Evolutionary conservation across 2,888 invertebrate species (phyloP).

Genomic region (Pinctada fucata): DNA sequence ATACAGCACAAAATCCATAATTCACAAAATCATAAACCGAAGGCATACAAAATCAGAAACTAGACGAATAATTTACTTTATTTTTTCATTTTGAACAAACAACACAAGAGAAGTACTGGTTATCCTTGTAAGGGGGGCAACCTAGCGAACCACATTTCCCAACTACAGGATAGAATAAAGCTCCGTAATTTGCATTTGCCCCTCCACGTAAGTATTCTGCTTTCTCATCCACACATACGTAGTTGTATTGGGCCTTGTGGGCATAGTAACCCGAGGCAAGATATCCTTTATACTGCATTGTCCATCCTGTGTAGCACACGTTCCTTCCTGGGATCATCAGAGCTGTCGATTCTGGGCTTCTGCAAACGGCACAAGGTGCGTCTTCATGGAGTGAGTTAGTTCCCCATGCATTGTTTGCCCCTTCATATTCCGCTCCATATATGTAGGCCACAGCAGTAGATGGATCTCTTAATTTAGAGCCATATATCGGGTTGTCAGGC

Average conservation of each 20-base stretch:
- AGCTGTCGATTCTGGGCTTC: neutral
- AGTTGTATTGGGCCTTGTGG: slow-evolving; percentile 18
- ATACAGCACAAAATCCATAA: no score
- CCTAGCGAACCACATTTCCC: slow-evolving; percentile 28
- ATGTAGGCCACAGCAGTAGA: no score
- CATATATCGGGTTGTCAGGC: slow-evolving; percentile 2
- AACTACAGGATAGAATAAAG: slow-evolving; percentile 28
- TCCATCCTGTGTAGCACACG: slow-evolving; percentile 35
- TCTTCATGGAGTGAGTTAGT: slow-evolving; percentile 7
- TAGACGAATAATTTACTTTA: neutral
- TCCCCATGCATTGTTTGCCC: neutral
- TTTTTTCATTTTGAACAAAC: neutral
- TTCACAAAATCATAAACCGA: no score
- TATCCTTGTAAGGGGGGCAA: slow-evolving; percentile 22
- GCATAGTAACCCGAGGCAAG: slow-evolving; percentile 29
- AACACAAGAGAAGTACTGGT: slow-evolving; percentile 18
- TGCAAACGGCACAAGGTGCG: slow-evolving; percentile 15
- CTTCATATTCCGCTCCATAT: slow-evolving; percentile 26
- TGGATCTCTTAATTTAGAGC: neutral
- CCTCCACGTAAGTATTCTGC: slow-evolving; percentile 25
- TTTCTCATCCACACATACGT: slow-evolving; percentile 35
- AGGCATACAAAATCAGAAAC: no score
- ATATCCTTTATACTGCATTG: slow-evolving; percentile 34
- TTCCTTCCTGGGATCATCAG: slow-evolving; percentile 38
- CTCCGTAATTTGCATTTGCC: slow-evolving; percentile 19